Evolutionary conservation across 2,888 invertebrate species (phyloP).

Genomic region (Abrostola triplasia): DNA sequence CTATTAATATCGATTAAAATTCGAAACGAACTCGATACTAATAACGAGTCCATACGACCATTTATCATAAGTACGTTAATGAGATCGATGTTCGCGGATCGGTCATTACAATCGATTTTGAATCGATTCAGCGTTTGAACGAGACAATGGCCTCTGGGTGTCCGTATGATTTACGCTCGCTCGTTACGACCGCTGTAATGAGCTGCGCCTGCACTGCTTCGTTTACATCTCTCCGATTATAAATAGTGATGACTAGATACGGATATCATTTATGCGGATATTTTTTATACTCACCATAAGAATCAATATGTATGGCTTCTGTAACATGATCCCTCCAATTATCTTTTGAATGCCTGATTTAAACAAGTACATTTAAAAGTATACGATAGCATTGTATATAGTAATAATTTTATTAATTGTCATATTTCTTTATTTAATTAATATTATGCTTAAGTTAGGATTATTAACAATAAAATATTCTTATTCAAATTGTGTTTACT

Average conservation of each 20-base stretch:
- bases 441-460: conserved; percentile 21
- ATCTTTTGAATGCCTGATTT: no score
- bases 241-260: conserved; percentile 54
- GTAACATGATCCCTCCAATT: no score
- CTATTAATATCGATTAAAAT: conserved; percentile 52
- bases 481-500: conserved; percentile 33
- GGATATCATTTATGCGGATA: conserved; percentile 29
- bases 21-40: conserved; percentile 50
- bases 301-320: no score
- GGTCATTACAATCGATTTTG: conserved; percentile 74
- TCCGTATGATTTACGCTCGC: conserved; percentile 82
- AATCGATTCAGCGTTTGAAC: conserved; percentile 65
- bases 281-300: background rate
- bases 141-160: conserved; percentile 83
- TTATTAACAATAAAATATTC: conserved; percentile 46
- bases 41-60: conserved; percentile 54
- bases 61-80: conserved; percentile 60
- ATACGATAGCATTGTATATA: conserved; percentile 20
- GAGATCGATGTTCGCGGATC: conserved; percentile 69
- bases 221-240: conserved; percentile 70
- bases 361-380: background rate
- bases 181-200: conserved; percentile 83
- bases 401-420: conserved; percentile 7
- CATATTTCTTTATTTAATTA: background rate
- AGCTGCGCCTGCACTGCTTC: conserved; percentile 79